Conservation (phyloP, 64 coral and sea anemone species). For the Dendronephthya gigantea region DNA sequence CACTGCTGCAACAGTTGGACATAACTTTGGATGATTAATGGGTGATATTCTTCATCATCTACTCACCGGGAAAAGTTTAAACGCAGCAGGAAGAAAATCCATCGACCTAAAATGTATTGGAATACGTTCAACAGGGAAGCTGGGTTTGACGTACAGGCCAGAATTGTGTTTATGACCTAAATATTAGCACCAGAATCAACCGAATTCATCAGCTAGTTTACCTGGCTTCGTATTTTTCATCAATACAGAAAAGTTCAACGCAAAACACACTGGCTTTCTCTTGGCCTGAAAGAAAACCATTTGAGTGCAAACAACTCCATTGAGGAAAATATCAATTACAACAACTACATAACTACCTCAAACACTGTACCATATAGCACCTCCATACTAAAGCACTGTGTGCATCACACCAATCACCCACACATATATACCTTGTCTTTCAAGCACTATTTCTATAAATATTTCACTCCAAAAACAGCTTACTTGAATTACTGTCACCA, state of each 20-base stretch:
- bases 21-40: background rate
- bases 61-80: slow-evolving; percentile 86
- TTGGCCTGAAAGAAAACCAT: background rate
- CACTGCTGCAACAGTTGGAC: background rate
- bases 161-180: too few relatives aligned
- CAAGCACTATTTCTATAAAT: too few relatives aligned
- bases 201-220: too few relatives aligned
- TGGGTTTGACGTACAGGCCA: background rate
- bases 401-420: too few relatives aligned
- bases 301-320: too few relatives aligned
- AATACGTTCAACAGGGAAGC: background rate
- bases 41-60: too few relatives aligned
- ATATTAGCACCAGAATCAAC: too few relatives aligned
- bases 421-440: too few relatives aligned
- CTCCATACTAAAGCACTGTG: too few relatives aligned
- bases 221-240: slow-evolving; percentile 98
- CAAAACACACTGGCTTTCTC: slow-evolving; percentile 69
- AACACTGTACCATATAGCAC: too few relatives aligned
- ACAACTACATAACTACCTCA: too few relatives aligned
- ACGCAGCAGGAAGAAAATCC: slow-evolving; percentile 76
- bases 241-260: slow-evolving; percentile 92
- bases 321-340: too few relatives aligned
- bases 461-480: background rate
- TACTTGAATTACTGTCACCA: background rate
- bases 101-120: slow-evolving; percentile 48